phyloP scores from a whole-genome alignment of 2,113 vertebrate genomes.

The Actenoides hombroni region DNA sequence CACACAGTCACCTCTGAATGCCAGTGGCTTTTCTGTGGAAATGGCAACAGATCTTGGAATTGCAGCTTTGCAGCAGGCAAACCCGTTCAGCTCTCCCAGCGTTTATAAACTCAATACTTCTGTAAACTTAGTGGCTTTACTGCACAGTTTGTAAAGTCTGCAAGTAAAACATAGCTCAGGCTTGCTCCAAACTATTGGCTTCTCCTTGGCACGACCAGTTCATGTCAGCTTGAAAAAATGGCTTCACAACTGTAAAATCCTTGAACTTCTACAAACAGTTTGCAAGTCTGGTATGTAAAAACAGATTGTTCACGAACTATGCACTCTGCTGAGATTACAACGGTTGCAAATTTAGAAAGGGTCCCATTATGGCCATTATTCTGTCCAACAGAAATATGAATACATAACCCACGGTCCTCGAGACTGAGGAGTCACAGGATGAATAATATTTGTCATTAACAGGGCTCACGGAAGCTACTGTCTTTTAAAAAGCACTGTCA shows the following conservation, averaged over 20 bases:
- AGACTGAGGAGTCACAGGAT: neutral
- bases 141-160: neutral
- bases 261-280: constrained; percentile 42
- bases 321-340: neutral
- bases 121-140: neutral
- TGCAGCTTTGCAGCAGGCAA: neutral
- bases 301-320: neutral
- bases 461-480: neutral
- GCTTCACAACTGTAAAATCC: constrained; percentile 37
- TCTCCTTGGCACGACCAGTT: neutral
- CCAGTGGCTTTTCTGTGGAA: neutral
- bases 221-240: neutral
- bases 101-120: neutral
- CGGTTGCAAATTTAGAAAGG: neutral
- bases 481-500: neutral
- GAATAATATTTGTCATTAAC: neutral
- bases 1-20: neutral
- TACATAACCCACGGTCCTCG: neutral
- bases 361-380: neutral
- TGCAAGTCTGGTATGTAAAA: constrained; percentile 20
- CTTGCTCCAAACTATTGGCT: neutral
- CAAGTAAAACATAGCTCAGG: neutral
- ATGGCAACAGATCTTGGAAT: neutral
- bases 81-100: neutral
- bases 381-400: constrained; percentile 11